Conservation (phyloP, 1,140 invertebrate species). For the Lamellibrachia luymesi region DNA sequence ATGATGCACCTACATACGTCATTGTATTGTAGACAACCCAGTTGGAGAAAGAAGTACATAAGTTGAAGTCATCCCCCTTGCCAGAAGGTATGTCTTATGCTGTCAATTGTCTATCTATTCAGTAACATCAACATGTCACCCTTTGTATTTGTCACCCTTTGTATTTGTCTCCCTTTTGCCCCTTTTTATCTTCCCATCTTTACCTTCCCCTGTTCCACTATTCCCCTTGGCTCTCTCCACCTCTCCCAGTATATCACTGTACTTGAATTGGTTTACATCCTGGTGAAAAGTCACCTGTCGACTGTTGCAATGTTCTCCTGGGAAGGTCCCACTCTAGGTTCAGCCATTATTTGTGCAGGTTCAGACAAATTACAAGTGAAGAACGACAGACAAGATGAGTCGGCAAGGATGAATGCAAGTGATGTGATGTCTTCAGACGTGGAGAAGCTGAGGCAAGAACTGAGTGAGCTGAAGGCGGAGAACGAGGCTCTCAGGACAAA, state of each 20-base stretch:
- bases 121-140: too few relatives aligned
- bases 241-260: background rate
- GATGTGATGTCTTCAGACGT: background rate
- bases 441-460: conserved; percentile 33
- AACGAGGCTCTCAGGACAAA: conserved; percentile 35
- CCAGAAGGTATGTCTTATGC: too few relatives aligned
- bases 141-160: too few relatives aligned
- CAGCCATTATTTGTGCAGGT: background rate
- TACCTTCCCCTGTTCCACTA: too few relatives aligned
- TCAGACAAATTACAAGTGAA: background rate
- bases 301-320: background rate
- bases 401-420: background rate
- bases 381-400: background rate
- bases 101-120: too few relatives aligned
- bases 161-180: too few relatives aligned
- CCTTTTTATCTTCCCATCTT: background rate
- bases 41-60: too few relatives aligned
- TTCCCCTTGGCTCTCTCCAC: background rate
- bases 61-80: too few relatives aligned
- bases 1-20: too few relatives aligned
- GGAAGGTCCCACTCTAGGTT: background rate
- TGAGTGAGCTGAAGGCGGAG: conserved; percentile 33
- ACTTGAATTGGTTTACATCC: background rate
- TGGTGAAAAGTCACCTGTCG: background rate
- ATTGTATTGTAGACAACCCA: too few relatives aligned